Conservation (phyloP, 2,113 vertebrate genomes). For the Nicator chloris region DNA sequence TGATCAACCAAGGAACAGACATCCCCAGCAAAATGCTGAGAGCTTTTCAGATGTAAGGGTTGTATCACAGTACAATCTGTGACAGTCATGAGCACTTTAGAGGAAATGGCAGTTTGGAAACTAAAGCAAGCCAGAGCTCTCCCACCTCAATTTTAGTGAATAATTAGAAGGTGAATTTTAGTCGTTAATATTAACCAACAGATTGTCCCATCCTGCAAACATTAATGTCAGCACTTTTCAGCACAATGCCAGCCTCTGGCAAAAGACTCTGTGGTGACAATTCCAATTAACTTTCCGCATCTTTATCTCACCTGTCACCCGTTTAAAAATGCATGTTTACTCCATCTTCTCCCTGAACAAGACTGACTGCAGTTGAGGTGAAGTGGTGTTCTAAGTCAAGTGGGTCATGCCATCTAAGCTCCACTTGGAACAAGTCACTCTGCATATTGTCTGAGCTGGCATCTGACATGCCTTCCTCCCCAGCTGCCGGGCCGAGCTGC, state of each 20-base stretch:
- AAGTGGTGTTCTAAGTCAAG: background rate
- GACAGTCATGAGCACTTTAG: background rate
- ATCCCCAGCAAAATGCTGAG: background rate
- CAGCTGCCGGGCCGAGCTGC: background rate
- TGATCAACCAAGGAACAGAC: background rate
- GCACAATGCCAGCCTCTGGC: background rate
- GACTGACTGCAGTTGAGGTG: background rate
- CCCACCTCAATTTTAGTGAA: background rate
- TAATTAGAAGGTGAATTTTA: background rate
- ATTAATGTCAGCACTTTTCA: background rate
- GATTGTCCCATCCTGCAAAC: background rate
- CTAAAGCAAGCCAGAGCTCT: background rate
- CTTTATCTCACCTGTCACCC: constrained; percentile 1
- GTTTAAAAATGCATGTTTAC: background rate
- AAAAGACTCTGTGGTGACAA: background rate
- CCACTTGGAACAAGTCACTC: background rate
- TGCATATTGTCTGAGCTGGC: background rate
- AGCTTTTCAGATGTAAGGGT: background rate
- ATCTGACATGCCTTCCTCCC: background rate
- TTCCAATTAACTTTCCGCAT: constrained; percentile 10
- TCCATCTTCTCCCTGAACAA: background rate
- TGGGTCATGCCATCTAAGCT: background rate
- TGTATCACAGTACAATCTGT: background rate
- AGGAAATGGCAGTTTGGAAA: background rate
- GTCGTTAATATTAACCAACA: background rate